Evolutionary conservation across 2,888 invertebrate genomes (phyloP).

Genomic region (Deilephila porcellus): DNA sequence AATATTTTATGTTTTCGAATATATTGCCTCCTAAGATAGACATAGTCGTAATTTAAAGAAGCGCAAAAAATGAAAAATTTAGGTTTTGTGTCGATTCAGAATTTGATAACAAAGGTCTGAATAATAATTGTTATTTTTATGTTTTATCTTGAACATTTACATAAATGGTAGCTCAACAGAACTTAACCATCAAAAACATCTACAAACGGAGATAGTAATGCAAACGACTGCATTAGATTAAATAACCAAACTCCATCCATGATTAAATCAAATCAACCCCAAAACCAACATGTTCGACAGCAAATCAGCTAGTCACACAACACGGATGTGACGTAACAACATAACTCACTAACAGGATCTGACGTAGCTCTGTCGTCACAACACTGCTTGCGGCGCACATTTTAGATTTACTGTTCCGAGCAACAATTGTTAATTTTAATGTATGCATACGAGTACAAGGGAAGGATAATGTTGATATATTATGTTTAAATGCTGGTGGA

Average conservation of each 20-base stretch:
- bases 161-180: too few species aligned
- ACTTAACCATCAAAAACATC: too few species aligned
- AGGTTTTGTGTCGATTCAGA: too few species aligned
- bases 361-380: conserved; percentile 23
- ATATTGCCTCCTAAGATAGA: not conserved
- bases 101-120: too few species aligned
- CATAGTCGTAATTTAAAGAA: too few species aligned
- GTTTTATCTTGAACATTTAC: too few species aligned
- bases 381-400: conserved; percentile 25
- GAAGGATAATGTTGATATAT: conserved; percentile 1
- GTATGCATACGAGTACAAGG: not conserved
- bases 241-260: too few species aligned
- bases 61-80: not conserved
- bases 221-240: too few species aligned
- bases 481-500: not conserved
- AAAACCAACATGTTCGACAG: not conserved
- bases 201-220: too few species aligned
- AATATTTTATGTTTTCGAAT: not conserved
- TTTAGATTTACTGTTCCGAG: conserved; percentile 23
- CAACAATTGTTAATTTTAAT: conserved; percentile 23
- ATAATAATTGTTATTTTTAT: too few species aligned
- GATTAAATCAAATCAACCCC: not conserved
- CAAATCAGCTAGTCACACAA: not conserved
- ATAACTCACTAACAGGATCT: conserved; percentile 27
- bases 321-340: conserved; percentile 14